Percentiles rank a stretch among this genome's conserved stretches.
Evolutionary conservation across 2,797 vertebrate genomes (phyloP).

Genomic region (Thaleichthys pacificus): DNA sequence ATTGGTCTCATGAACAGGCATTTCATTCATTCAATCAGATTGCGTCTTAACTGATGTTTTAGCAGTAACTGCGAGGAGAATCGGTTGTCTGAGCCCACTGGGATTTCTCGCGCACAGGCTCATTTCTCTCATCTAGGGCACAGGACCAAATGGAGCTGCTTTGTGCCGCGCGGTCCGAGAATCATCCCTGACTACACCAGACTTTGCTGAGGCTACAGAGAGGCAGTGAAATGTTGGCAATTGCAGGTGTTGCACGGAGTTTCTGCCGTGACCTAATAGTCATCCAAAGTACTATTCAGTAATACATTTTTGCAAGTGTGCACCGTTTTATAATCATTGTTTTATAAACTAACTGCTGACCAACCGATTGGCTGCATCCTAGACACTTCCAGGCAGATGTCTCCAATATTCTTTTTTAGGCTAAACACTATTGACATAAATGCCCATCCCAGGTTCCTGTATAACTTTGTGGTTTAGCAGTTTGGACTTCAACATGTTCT

Average conservation of each 20-base stretch:
- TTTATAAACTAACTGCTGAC: too few species aligned
- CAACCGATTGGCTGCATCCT: too few species aligned
- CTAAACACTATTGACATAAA: not conserved
- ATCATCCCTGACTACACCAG: conserved; percentile 35
- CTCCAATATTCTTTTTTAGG: not conserved
- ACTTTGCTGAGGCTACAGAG: conserved; percentile 1
- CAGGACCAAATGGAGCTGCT: conserved; percentile 62
- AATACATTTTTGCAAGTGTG: not conserved
- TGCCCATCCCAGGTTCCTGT: not conserved
- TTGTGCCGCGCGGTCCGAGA: conserved; percentile 46
- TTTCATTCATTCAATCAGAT: not conserved
- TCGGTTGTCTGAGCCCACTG: conserved; percentile 53
- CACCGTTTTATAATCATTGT: too few species aligned
- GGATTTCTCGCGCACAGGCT: conserved; percentile 59
- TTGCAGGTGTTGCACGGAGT: too few species aligned
- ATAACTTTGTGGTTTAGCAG: too few species aligned
- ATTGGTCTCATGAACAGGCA: not conserved
- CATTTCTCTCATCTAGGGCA: conserved; percentile 64
- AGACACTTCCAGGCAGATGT: not conserved
- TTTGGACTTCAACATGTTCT: not conserved
- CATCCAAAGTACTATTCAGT: conserved; percentile 17
- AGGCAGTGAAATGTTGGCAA: too few species aligned
- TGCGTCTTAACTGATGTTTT: conserved; percentile 36
- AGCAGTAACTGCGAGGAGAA: conserved; percentile 43
- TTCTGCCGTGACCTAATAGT: conserved; percentile 1